phyloP scores from a whole-genome alignment of 2,888 invertebrate species.

The Agonopterix alstromeriana region DNA sequence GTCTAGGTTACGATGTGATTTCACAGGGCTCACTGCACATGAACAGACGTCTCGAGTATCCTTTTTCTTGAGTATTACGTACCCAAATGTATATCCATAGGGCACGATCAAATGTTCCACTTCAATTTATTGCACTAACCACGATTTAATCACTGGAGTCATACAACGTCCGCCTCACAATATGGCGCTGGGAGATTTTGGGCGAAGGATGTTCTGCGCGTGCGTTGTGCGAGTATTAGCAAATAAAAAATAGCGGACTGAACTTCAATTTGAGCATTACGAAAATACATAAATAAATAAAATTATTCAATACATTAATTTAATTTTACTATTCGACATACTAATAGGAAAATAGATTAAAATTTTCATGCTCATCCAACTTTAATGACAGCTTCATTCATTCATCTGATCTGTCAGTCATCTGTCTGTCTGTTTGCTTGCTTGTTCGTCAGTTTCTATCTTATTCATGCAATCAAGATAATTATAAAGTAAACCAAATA shows the following conservation, averaged over 20 bases:
- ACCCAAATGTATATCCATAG: constrained; percentile 78
- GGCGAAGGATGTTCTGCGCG: constrained; percentile 74
- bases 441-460: neutral
- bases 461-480: neutral
- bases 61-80: constrained; percentile 64
- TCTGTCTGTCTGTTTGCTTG: neutral
- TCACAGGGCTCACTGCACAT: constrained; percentile 40
- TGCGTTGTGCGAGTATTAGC: constrained; percentile 68
- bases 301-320: constrained; percentile 24
- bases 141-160: constrained; percentile 75
- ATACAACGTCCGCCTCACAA: constrained; percentile 85
- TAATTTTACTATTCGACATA: constrained; percentile 29
- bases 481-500: neutral
- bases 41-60: constrained; percentile 35
- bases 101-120: constrained; percentile 75
- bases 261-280: constrained; percentile 31
- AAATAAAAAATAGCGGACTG: constrained; percentile 53
- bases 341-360: constrained; percentile 28
- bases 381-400: constrained; percentile 36
- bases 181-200: constrained; percentile 83
- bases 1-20: constrained; percentile 78
- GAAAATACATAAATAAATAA: constrained; percentile 24
- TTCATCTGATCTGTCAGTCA: neutral
- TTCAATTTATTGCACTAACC: constrained; percentile 75
- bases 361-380: constrained; percentile 59